Evolutionary conservation across 1,140 invertebrate species (phyloP).

Genomic region (Mycetomoellerius zeteki): DNA sequence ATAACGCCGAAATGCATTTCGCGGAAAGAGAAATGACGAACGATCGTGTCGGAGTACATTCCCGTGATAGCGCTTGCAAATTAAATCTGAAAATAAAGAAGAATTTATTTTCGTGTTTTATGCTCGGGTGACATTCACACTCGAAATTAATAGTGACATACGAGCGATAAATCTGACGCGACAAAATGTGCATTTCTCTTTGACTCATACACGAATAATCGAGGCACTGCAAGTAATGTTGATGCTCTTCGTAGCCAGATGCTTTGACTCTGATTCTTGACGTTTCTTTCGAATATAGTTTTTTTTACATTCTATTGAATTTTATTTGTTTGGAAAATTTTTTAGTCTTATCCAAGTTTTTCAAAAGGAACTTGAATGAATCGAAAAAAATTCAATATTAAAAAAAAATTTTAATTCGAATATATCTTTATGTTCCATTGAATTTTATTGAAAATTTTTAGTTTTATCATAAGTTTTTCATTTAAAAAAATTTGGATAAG

Average conservation of each 20-base stretch:
- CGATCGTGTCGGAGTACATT: background rate
- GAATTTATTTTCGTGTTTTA: constrained; percentile 34
- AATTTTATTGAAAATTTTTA: too few relatives aligned
- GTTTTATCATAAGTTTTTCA: too few relatives aligned
- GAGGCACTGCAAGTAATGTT: background rate
- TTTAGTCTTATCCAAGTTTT: background rate
- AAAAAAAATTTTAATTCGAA: too few relatives aligned
- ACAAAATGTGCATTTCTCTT: background rate
- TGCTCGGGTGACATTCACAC: background rate
- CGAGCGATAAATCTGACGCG: constrained; percentile 39
- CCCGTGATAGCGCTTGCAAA: background rate
- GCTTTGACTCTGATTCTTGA: background rate
- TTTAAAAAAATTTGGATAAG: too few relatives aligned
- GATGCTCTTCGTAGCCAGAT: background rate
- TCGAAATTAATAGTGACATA: constrained; percentile 31
- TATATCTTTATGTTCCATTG: too few relatives aligned
- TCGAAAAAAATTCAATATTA: too few relatives aligned
- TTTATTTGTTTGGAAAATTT: background rate
- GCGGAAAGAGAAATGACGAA: constrained; percentile 23
- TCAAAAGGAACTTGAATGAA: too few relatives aligned
- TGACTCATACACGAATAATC: background rate
- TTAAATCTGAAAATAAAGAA: constrained; percentile 14
- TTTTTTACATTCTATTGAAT: background rate
- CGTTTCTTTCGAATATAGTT: background rate
- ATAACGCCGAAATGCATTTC: constrained; percentile 30